Percentiles rank a stretch among this genome's conserved stretches.
Evolutionary conservation across 2,113 vertebrate species (phyloP).

Genomic region (Periophthalmus modestus): DNA sequence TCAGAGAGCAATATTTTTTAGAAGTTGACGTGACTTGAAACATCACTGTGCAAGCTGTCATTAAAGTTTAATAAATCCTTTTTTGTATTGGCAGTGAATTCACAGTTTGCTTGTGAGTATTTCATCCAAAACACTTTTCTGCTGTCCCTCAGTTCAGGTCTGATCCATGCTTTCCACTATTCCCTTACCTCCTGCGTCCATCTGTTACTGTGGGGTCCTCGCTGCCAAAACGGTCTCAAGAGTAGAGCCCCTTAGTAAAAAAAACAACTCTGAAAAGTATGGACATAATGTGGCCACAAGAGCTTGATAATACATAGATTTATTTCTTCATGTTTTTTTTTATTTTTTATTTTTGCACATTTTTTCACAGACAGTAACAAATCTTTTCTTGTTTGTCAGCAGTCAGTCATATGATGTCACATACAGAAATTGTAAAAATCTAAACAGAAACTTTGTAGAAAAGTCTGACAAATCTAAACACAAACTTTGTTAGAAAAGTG

Average conservation of each 20-base stretch:
- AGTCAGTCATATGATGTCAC: not conserved
- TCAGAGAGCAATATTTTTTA: slow-evolving; percentile 24
- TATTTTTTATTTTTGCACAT: not conserved
- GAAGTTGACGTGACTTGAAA: slow-evolving; percentile 40
- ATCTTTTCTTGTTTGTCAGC: not conserved
- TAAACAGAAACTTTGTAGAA: not conserved
- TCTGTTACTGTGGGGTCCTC: slow-evolving; percentile 66
- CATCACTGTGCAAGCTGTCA: slow-evolving; percentile 35
- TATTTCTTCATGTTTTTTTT: not conserved
- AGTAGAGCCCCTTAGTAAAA: slow-evolving; percentile 21
- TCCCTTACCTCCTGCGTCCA: slow-evolving; percentile 71
- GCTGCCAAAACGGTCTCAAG: slow-evolving; percentile 56
- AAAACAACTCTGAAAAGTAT: not conserved
- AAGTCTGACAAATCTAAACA: not conserved
- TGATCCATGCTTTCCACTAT: slow-evolving; percentile 60
- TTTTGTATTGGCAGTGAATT: slow-evolving; percentile 44
- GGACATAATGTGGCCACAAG: not conserved
- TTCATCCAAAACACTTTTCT: slow-evolving; percentile 50
- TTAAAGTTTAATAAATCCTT: slow-evolving; percentile 57
- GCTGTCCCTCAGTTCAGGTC: slow-evolving; percentile 58
- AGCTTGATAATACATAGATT: not conserved
- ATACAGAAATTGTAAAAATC: not conserved
- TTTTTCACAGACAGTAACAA: not conserved
- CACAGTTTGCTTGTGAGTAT: slow-evolving; percentile 45
- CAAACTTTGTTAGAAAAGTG: slow-evolving; percentile 15